Conservation (phyloP, 1,140 invertebrate genomes). For the Eubasilissa regina region DNA sequence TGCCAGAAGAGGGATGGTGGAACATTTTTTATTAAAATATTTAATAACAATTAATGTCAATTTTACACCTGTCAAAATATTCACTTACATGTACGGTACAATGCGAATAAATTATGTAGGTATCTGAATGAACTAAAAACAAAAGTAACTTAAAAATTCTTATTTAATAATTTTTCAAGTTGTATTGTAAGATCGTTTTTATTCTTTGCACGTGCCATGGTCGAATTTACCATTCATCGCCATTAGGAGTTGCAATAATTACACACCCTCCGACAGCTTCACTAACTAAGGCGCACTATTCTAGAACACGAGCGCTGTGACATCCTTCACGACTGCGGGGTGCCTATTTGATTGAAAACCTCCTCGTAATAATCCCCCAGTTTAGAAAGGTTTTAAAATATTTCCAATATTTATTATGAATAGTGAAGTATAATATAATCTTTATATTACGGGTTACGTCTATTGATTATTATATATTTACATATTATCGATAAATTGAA, state of each 20-base stretch:
- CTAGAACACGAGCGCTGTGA: slow-evolving; percentile 38
- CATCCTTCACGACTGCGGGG: slow-evolving; percentile 15
- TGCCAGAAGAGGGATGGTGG: too few relatives aligned
- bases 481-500: too few relatives aligned
- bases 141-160: too few relatives aligned
- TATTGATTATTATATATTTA: too few relatives aligned
- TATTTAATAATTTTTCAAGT: background rate
- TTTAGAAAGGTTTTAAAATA: too few relatives aligned
- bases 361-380: slow-evolving; percentile 39
- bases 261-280: slow-evolving; percentile 44
- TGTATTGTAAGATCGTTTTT: slow-evolving; percentile 37
- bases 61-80: slow-evolving; percentile 15
- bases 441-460: too few relatives aligned
- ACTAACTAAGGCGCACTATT: slow-evolving; percentile 57
- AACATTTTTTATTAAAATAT: too few relatives aligned
- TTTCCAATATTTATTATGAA: too few relatives aligned
- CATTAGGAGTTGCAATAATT: slow-evolving; percentile 53
- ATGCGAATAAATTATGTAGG: too few relatives aligned
- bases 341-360: slow-evolving; percentile 47
- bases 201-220: slow-evolving; percentile 46
- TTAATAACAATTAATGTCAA: too few relatives aligned
- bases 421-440: too few relatives aligned
- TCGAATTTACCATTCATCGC: slow-evolving; percentile 36
- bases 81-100: background rate
- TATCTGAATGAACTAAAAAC: too few relatives aligned